Percentiles rank a stretch among this genome's conserved stretches.
Evolutionary conservation across 2,888 invertebrate genomes (phyloP).

Genomic region (Cantharis rufa): DNA sequence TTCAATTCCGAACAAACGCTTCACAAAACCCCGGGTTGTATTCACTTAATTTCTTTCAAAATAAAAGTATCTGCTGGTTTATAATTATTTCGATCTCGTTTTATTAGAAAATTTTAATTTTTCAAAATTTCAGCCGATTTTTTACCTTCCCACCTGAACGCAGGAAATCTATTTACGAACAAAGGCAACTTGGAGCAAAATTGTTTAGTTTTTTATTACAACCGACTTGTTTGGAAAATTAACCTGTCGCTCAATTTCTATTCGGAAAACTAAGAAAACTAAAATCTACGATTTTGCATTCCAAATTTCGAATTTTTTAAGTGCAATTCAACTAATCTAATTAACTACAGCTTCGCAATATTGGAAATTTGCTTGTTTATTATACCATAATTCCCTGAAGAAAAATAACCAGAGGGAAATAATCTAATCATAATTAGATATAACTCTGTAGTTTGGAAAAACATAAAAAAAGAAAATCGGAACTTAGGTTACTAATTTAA

Average conservation of each 20-base stretch:
- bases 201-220: neutral
- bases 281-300: too few species aligned
- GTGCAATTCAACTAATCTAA: too few species aligned
- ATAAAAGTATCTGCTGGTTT: neutral
- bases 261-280: neutral
- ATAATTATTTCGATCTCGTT: neutral
- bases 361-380: neutral
- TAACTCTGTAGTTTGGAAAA: neutral
- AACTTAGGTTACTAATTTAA: neutral
- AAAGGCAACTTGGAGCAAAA: neutral
- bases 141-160: too few species aligned
- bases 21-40: neutral
- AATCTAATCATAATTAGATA: neutral
- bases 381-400: neutral
- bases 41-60: neutral
- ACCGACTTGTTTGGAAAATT: neutral
- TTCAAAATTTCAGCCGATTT: too few species aligned
- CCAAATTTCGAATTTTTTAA: too few species aligned
- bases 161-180: neutral
- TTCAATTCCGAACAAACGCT: neutral
- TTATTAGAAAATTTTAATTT: neutral
- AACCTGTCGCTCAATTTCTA: neutral
- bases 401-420: neutral
- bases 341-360: neutral
- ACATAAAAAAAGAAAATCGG: neutral